Evolutionary conservation across 2,888 invertebrate genomes (phyloP).

Genomic region (Diplazon laetatorius): DNA sequence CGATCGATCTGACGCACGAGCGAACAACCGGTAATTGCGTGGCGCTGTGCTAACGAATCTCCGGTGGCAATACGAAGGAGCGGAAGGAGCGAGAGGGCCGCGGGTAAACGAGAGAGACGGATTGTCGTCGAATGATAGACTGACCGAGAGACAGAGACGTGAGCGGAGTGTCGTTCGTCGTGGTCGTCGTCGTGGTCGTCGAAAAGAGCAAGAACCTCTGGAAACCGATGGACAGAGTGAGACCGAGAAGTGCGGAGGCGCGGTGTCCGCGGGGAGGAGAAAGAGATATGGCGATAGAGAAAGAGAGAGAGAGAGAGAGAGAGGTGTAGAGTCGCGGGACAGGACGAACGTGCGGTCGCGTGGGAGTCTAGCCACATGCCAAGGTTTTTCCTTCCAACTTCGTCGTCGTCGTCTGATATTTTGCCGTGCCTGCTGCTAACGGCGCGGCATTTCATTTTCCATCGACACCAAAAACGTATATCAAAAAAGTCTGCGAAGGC

Average conservation of each 20-base stretch:
- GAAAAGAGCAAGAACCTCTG: constrained; percentile 30
- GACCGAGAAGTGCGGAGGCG: constrained; percentile 22
- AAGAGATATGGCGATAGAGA: too few relatives aligned
- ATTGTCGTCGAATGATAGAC: constrained; percentile 5
- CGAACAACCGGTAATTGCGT: constrained; percentile 35
- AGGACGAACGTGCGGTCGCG: constrained; percentile 59
- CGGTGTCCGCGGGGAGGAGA: neutral
- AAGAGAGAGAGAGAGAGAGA: constrained; percentile 44
- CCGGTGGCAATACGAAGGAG: constrained; percentile 52
- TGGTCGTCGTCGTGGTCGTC: too few relatives aligned
- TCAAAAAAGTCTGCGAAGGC: constrained; percentile 3
- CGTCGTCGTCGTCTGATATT: constrained; percentile 57
- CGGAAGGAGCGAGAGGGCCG: constrained; percentile 49
- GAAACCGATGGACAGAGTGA: constrained; percentile 22
- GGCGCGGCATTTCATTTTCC: constrained; percentile 44
- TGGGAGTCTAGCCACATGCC: constrained; percentile 71
- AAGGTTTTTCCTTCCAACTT: constrained; percentile 67
- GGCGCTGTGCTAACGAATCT: constrained; percentile 37
- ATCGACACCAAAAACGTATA: constrained; percentile 32
- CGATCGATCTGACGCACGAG: constrained; percentile 44
- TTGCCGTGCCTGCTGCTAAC: constrained; percentile 28
- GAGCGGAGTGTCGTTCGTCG: constrained; percentile 8
- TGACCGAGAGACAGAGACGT: constrained; percentile 22
- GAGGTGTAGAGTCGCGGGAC: constrained; percentile 22
- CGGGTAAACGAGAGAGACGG: constrained; percentile 8